phyloP scores from a whole-genome alignment of 2,797 vertebrate genomes.

The Nyctibius grandis region DNA sequence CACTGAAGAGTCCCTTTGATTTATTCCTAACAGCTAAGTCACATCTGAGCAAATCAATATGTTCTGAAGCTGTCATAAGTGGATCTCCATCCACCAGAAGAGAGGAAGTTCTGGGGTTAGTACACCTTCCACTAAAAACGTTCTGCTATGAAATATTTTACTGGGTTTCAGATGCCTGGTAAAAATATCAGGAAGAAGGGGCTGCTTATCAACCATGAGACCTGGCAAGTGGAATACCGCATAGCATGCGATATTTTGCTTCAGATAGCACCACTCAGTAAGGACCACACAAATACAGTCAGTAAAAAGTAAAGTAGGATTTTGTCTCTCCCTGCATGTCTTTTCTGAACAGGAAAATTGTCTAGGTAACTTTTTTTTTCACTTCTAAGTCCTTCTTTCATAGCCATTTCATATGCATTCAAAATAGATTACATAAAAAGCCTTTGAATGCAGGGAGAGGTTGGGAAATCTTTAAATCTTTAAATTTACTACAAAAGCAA shows the following conservation, averaged over 20 bases:
- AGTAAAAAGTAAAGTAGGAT: background rate
- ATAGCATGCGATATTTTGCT: background rate
- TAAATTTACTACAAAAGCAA: background rate
- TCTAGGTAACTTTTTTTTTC: background rate
- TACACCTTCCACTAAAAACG: background rate
- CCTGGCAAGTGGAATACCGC: background rate
- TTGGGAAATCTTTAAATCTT: background rate
- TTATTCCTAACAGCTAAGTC: background rate
- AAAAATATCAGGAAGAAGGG: background rate
- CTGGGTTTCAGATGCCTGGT: background rate
- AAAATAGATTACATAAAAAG: background rate
- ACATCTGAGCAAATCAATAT: background rate
- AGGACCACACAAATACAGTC: background rate
- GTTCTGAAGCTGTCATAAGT: background rate
- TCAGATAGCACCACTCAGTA: background rate
- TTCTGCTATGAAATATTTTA: background rate
- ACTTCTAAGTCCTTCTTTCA: background rate
- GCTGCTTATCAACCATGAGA: background rate
- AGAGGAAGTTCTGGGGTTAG: background rate
- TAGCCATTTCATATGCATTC: background rate
- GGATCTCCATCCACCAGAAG: background rate
- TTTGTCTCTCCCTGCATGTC: background rate
- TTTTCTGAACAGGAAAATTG: background rate
- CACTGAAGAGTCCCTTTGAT: background rate
- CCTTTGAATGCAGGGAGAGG: background rate